Base-by-base conservation (phyloP, 2,888 invertebrate genomes). In the Empis livida region DNA sequence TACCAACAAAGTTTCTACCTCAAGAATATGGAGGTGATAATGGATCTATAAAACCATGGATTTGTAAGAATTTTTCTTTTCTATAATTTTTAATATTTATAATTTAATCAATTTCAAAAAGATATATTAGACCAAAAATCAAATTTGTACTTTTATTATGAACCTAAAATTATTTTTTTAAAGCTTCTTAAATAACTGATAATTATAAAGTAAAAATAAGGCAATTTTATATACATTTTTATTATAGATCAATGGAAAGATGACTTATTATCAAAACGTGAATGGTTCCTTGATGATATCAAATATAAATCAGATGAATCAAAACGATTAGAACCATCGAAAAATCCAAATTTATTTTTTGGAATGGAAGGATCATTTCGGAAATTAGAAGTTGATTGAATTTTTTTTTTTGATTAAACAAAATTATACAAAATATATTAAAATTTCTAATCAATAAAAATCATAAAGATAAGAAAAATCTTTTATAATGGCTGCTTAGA, bases 11-110 rank as follows among this genome's bases (percentile, higher is more conserved):
- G 14, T 66, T 76, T 45, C 61, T 82, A 42, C 82, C 82, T 1
- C 67, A 64, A 15, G 81, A 83, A 56, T 81, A 79, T 54, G 82
- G 82, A 14, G 82, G 82, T 8, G 67, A 67, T 14, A 77, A 72
- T 27, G 76, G 76, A 2, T 67, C 75, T 27, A 27, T 41, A 14
- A 41, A 41, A 10, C 14, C 23, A 27, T 41, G 41, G 41, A 41
- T 41, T 14, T 41, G 41, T 41, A 41, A 41, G 41, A 27, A 23
- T 10, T 10, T 14, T 32, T 10, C 9, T 10, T 13, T 32, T 32
- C n/a, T n/a, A n/a, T n/a, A n/a, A n/a, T n/a, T n/a, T n/a, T n/a
- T n/a, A n/a, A n/a, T n/a, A 32, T 32, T 32, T 13, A 32, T 5
- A 32, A 5, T 5, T 20, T 20, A 20, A 5, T 20, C 20, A 20